Percentiles rank a stretch among this genome's conserved stretches.
These are phyloP conservation scores for Apamea monoglypha DNA, from an alignment of 2,888 invertebrate species.

Conservation along the genomic window DNA sequence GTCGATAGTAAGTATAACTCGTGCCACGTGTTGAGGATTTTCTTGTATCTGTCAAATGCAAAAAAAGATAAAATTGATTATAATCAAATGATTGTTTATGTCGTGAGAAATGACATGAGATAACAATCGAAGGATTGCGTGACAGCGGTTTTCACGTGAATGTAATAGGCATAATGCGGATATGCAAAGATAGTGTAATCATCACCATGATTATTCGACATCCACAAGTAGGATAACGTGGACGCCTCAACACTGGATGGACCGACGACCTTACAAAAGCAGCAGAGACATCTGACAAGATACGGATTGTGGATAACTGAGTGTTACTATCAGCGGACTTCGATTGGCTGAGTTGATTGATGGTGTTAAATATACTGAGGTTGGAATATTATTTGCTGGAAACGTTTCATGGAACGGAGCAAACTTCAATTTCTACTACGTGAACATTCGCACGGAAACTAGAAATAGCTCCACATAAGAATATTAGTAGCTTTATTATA, in stretches of 20 bases:
- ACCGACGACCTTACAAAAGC: neutral
- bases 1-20: neutral
- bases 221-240: neutral
- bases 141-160: neutral
- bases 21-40: constrained; percentile 36
- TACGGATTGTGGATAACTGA: neutral
- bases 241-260: neutral
- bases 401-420: neutral
- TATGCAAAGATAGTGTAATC: neutral
- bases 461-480: neutral
- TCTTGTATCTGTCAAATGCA: constrained; percentile 28
- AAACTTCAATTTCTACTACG: neutral
- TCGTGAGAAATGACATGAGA: constrained; percentile 14
- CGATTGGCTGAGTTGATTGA: neutral
- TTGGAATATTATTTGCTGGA: neutral
- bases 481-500: neutral
- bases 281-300: neutral
- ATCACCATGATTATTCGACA: neutral
- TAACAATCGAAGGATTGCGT: constrained; percentile 15
- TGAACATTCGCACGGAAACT: neutral
- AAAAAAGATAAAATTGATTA: constrained; percentile 36
- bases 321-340: neutral
- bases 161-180: neutral
- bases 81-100: constrained; percentile 15
- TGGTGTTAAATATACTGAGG: too few species aligned